Conservation (phyloP, 2,888 invertebrate species). For the Acanthoscelides obtectus region DNA sequence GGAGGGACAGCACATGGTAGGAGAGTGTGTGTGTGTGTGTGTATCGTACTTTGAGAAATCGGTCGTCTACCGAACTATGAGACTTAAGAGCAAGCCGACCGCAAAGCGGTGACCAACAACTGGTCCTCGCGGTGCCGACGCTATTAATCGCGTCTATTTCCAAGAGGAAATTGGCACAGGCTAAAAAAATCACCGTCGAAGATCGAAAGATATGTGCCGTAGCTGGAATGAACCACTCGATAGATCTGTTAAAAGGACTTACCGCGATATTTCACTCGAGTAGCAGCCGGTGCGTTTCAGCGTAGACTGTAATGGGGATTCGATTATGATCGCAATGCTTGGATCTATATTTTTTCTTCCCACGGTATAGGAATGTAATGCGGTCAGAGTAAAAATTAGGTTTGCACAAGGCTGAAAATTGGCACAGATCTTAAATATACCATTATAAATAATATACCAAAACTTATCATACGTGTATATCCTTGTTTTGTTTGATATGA, state of each 20-base stretch:
- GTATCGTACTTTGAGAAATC: no score
- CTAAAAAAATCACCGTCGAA: neutral
- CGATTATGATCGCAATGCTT: neutral
- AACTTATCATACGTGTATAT: no score
- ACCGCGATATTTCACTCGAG: neutral
- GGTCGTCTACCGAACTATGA: neutral
- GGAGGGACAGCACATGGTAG: no score
- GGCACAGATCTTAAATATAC: no score
- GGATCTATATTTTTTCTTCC: neutral
- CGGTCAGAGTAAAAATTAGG: no score
- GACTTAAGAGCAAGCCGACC: no score
- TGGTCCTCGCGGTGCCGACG: neutral
- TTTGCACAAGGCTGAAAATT: no score
- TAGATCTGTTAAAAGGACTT: neutral
- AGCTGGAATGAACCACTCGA: neutral
- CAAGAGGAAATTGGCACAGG: neutral
- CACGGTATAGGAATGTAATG: no score
- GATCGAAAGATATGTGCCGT: neutral
- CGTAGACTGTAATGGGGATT: neutral
- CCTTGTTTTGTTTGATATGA: no score
- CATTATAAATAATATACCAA: no score
- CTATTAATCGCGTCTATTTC: neutral
- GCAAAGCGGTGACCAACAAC: neutral
- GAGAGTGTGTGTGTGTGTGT: no score
- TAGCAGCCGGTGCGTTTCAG: neutral